Conservation (phyloP, 2,113 vertebrate species). For the Sinosuthora webbiana region DNA sequence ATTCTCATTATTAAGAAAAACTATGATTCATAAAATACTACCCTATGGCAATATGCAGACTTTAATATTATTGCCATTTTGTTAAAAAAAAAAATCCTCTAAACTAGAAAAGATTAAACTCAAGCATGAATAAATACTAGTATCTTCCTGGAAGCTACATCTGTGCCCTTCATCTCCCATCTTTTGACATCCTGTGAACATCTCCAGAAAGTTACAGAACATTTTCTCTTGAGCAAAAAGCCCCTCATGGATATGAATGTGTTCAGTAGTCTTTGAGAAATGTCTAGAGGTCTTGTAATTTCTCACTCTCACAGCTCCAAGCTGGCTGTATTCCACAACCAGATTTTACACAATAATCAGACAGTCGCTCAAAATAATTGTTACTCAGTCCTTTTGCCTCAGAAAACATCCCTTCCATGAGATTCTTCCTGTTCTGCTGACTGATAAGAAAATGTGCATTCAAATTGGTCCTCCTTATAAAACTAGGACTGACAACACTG, state of each 20-base stretch:
- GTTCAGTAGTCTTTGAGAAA: background rate
- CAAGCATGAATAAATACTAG: conserved; percentile 49
- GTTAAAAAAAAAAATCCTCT: conserved; percentile 47
- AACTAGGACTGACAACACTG: background rate
- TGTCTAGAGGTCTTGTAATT: background rate
- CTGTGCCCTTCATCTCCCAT: conserved; percentile 13
- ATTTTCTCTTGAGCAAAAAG: conserved; percentile 16
- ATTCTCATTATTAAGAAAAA: conserved; percentile 45
- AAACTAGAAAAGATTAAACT: conserved; percentile 67
- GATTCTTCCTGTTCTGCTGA: background rate
- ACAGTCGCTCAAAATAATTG: background rate
- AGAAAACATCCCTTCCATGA: background rate
- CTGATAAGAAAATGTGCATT: conserved; percentile 2
- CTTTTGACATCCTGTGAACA: conserved; percentile 41
- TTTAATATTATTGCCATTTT: conserved; percentile 66
- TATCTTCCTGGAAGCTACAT: conserved; percentile 43
- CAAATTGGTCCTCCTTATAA: background rate
- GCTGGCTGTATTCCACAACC: background rate
- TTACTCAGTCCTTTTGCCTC: background rate
- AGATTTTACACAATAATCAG: background rate
- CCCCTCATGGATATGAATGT: background rate
- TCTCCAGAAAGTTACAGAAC: conserved; percentile 15
- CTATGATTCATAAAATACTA: conserved; percentile 46
- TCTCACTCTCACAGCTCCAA: background rate
- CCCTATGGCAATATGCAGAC: conserved; percentile 44